Conservation (phyloP, 2,113 vertebrate genomes). For the Hippocampus mohnikei region DNA sequence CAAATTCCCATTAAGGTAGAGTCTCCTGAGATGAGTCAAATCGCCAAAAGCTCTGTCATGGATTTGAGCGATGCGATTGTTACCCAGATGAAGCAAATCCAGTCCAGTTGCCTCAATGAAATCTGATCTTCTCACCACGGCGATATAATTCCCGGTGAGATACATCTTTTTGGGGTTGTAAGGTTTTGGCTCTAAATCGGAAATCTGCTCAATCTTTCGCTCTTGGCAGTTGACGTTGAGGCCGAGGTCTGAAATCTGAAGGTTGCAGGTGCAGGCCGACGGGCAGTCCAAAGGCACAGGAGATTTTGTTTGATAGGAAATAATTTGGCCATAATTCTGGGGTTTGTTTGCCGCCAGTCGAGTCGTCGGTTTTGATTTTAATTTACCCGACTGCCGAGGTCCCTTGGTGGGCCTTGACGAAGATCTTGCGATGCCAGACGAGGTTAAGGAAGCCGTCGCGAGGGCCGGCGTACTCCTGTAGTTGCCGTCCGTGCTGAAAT, state of each 20-base stretch:
- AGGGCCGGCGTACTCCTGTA: conserved; percentile 83
- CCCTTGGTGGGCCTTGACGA: conserved; percentile 87
- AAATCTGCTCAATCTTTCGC: conserved; percentile 88
- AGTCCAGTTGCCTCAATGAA: conserved; percentile 88
- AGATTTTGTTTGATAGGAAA: conserved; percentile 96
- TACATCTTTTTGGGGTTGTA: conserved; percentile 99
- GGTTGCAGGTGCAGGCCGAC: conserved; percentile 90
- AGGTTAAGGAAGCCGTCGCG: conserved; percentile 82
- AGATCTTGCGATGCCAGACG: conserved; percentile 86
- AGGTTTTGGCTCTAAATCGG: conserved; percentile 91
- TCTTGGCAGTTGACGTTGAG: conserved; percentile 98
- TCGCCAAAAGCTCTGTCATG: conserved; percentile 88
- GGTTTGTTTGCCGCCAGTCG: conserved; percentile 82
- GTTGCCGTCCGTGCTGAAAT: conserved; percentile 85
- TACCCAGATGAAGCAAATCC: conserved; percentile 94
- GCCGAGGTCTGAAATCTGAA: conserved; percentile 97
- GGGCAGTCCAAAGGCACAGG: conserved; percentile 98
- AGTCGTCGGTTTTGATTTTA: conserved; percentile 85
- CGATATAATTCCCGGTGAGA: conserved; percentile 91
- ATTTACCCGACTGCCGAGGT: conserved; percentile 86
- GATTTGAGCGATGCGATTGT: conserved; percentile 89
- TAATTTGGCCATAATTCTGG: conserved; percentile 89
- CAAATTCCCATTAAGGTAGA: conserved; percentile 94
- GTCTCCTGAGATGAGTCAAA: conserved; percentile 84
- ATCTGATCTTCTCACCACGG: conserved; percentile 82